Evolutionary conservation across 2,797 vertebrate species (phyloP).

Genomic region (Champsocephalus esox): DNA sequence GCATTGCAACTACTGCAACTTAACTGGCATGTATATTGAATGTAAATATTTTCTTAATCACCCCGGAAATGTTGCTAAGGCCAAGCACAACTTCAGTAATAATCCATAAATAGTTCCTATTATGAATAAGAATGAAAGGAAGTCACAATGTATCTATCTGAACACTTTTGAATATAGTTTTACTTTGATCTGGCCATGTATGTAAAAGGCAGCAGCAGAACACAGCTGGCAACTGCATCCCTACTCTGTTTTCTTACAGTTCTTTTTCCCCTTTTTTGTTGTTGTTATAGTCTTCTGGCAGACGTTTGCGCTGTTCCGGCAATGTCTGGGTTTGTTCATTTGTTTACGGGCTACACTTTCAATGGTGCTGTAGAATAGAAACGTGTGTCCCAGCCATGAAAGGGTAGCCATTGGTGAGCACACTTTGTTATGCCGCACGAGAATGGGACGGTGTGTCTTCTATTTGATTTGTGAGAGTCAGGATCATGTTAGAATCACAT

Average conservation of each 20-base stretch:
- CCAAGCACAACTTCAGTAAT: not conserved
- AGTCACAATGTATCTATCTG: slow-evolving; percentile 15
- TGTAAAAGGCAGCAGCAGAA: slow-evolving; percentile 14
- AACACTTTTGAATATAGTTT: slow-evolving; percentile 7
- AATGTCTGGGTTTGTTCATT: slow-evolving; percentile 18
- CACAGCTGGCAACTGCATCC: not conserved
- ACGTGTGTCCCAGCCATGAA: slow-evolving; percentile 6
- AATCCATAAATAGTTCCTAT: slow-evolving; percentile 6
- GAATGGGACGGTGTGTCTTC: slow-evolving; percentile 15
- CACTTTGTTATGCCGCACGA: not conserved
- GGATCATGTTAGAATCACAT: slow-evolving; percentile 45
- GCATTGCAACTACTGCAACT: not conserved
- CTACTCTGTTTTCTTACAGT: not conserved
- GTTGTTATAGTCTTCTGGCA: not conserved
- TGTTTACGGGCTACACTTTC: not conserved
- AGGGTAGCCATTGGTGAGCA: not conserved
- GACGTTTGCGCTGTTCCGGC: not conserved
- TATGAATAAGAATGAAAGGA: slow-evolving; percentile 3
- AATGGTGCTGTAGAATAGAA: not conserved
- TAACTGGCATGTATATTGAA: slow-evolving; percentile 4
- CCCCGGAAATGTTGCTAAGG: slow-evolving; percentile 8
- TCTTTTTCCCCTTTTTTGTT: not conserved
- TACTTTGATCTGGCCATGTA: not conserved
- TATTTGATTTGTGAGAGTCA: slow-evolving; percentile 41
- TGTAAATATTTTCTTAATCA: not conserved